These are phyloP conservation scores for Selene dorsalis DNA, from an alignment of 2,797 vertebrate species.

Conservation along the genomic window DNA sequence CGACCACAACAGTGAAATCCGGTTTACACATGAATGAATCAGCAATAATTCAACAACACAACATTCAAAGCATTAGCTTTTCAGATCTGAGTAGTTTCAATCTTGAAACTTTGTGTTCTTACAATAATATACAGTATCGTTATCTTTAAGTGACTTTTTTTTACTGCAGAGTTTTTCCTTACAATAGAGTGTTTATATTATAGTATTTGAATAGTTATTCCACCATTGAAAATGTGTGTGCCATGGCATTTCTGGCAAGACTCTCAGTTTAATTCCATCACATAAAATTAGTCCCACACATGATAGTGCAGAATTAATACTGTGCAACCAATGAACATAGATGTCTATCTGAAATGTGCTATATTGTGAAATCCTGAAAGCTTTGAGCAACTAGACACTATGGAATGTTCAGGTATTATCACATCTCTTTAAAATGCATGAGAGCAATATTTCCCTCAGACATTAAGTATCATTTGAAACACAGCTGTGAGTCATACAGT, in stretches of 20 bases:
- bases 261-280: neutral
- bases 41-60: neutral
- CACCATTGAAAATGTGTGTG: neutral
- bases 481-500: neutral
- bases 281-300: constrained; percentile 1
- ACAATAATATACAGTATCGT: neutral
- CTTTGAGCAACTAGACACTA: constrained; percentile 2
- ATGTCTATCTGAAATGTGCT: neutral
- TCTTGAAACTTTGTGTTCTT: neutral
- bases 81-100: neutral
- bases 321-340: constrained; percentile 19
- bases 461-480: constrained; percentile 7
- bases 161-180: constrained; percentile 1
- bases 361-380: neutral
- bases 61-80: neutral
- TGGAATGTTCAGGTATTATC: neutral
- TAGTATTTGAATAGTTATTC: neutral
- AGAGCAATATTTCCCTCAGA: neutral
- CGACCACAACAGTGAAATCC: neutral
- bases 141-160: constrained; percentile 1
- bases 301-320: neutral
- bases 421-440: constrained; percentile 17
- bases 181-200: neutral
- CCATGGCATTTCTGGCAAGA: neutral
- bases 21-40: neutral